Conservation (phyloP, 2,797 vertebrate species). For the Poeciliopsis paucimaculata region DNA sequence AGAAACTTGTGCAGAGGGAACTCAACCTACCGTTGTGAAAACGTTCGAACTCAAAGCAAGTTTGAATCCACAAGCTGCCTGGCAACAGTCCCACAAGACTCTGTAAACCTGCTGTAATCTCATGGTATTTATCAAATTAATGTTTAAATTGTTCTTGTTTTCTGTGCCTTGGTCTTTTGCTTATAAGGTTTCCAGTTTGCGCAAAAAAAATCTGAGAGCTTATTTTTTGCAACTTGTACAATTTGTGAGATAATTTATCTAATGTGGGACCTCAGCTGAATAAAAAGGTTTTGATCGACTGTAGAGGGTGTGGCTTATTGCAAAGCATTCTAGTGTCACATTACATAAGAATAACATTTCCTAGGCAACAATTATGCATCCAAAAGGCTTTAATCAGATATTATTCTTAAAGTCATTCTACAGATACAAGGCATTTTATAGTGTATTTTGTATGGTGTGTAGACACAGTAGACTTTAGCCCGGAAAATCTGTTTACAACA, state of each 20-base stretch:
- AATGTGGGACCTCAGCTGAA: neutral
- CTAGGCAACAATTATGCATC: neutral
- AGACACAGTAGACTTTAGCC: neutral
- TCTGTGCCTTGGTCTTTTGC: neutral
- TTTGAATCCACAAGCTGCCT: neutral
- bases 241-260: neutral
- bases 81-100: neutral
- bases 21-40: neutral
- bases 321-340: neutral
- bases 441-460: neutral
- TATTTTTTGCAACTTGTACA: neutral
- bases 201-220: neutral
- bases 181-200: neutral
- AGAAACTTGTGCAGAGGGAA: neutral
- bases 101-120: neutral
- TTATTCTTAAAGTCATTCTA: neutral
- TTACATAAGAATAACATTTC: neutral
- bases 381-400: neutral
- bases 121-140: neutral
- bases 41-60: neutral
- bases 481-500: neutral
- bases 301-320: neutral
- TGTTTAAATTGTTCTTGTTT: neutral
- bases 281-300: neutral
- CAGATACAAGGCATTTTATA: neutral